phyloP scores from a whole-genome alignment of 2,888 invertebrate species.

The Dicyrtoma fusca region DNA sequence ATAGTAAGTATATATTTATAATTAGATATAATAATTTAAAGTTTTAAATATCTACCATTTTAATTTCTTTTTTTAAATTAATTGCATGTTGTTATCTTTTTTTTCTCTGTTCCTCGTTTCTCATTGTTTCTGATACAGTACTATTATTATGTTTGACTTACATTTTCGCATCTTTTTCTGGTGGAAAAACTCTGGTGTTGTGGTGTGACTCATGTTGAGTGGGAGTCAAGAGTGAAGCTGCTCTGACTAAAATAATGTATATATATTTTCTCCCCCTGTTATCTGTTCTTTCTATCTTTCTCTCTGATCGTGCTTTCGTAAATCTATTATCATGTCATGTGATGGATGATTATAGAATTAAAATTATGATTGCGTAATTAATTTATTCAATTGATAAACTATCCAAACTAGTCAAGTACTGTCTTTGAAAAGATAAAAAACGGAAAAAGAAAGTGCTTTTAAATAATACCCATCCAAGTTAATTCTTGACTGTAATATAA shows the following conservation, averaged over 20 bases:
- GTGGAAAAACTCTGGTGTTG: constrained; percentile 57
- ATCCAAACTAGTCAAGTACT: too few species aligned
- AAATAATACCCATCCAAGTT: too few species aligned
- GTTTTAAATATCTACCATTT: neutral
- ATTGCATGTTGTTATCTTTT: neutral
- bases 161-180: constrained; percentile 45
- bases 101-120: neutral
- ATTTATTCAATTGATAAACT: too few species aligned
- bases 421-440: too few species aligned
- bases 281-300: neutral
- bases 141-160: constrained; percentile 2
- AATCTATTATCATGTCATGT: too few species aligned
- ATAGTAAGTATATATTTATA: constrained; percentile 7
- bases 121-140: neutral
- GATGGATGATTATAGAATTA: too few species aligned
- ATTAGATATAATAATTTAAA: neutral
- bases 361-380: too few species aligned
- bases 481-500: too few species aligned
- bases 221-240: constrained; percentile 2
- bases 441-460: too few species aligned
- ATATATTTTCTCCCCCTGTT: neutral
- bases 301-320: neutral
- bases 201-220: constrained; percentile 28
- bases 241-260: neutral
- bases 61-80: too few species aligned